Conservation (phyloP, 2,113 vertebrate species). For the Cyphomyrus plagiostoma region DNA sequence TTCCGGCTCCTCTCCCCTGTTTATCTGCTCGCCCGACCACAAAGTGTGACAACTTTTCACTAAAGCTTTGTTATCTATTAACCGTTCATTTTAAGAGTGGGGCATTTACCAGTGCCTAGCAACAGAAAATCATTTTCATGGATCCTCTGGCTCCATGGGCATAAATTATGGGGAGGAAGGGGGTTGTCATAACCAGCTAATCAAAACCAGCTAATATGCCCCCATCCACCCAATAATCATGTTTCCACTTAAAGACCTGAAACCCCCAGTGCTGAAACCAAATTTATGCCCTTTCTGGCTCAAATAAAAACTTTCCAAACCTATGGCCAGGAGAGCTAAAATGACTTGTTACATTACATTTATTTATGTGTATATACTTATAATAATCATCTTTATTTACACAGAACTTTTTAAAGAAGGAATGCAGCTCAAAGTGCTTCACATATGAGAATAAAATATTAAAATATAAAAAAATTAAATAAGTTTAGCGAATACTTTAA, state of each 20-base stretch:
- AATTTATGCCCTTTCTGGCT: no score
- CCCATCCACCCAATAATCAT: background rate
- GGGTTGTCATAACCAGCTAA: no score
- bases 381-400: background rate
- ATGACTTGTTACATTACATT: background rate
- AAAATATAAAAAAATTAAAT: background rate
- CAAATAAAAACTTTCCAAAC: no score
- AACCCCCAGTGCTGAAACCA: no score
- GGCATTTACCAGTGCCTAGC: background rate
- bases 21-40: no score
- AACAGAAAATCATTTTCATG: background rate
- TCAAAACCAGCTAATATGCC: no score
- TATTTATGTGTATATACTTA: background rate
- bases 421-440: background rate
- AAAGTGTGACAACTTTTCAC: background rate
- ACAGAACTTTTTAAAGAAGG: background rate
- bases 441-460: background rate
- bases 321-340: no score
- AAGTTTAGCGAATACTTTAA: background rate
- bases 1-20: no score
- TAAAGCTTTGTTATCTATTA: background rate
- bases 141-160: background rate
- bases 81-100: background rate
- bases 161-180: no score
- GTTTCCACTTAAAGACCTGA: background rate